phyloP scores from a whole-genome alignment of 2,113 vertebrate species.

The Meleagris gallopavo region DNA sequence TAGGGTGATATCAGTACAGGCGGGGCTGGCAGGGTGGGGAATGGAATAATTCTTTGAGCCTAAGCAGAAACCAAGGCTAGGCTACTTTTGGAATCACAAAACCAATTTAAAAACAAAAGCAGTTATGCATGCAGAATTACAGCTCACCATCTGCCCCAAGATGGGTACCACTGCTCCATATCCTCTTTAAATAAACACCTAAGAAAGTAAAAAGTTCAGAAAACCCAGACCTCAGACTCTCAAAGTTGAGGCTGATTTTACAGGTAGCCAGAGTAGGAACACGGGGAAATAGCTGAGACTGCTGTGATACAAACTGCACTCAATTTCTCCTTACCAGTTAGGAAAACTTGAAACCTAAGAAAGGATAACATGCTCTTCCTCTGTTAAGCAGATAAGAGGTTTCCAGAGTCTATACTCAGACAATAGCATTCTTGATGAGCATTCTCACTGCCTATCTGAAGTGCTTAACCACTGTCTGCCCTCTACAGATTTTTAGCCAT shows the following conservation, averaged over 20 bases:
- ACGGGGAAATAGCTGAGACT: neutral
- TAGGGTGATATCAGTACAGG: neutral
- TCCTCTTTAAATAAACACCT: neutral
- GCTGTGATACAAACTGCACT: accelerated
- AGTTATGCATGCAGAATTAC: neutral
- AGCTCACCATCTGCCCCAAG: neutral
- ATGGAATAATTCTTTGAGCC: neutral
- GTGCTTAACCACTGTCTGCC: accelerated
- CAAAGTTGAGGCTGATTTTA: neutral
- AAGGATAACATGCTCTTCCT: neutral
- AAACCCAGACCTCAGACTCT: accelerated
- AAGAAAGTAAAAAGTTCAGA: neutral
- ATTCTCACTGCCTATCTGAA: neutral
- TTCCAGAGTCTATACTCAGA: neutral
- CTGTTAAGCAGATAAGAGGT: neutral
- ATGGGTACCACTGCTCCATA: too few species aligned
- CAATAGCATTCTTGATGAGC: neutral
- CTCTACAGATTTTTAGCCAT: neutral
- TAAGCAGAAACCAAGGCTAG: neutral
- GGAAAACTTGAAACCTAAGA: neutral
- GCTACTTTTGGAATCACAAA: neutral
- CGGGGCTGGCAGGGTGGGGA: neutral
- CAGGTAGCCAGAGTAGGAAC: neutral
- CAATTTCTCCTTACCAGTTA: neutral
- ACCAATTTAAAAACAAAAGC: neutral